Conservation (phyloP, 2,797 vertebrate species). For the Simalia tracyae region DNA sequence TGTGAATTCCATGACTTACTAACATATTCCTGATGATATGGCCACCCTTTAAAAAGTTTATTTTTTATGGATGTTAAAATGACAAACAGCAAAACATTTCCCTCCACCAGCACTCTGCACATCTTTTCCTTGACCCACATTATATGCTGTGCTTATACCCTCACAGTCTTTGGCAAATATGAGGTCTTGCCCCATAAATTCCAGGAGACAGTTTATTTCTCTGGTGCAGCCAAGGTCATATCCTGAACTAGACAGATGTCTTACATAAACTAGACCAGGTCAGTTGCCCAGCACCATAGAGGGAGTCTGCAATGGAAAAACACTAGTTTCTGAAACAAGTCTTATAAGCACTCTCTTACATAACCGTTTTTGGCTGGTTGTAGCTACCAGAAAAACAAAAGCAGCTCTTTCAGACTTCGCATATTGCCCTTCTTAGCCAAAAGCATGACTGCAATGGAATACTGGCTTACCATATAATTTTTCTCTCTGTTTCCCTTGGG, state of each 20-base stretch:
- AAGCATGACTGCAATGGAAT: not conserved
- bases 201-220: not conserved
- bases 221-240: not conserved
- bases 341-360: not conserved
- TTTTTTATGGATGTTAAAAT: not conserved
- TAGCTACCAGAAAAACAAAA: constrained; percentile 26
- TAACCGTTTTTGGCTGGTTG: constrained; percentile 6
- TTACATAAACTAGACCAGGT: not conserved
- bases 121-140: not conserved
- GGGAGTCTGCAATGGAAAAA: not conserved
- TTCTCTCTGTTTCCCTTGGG: constrained; percentile 90
- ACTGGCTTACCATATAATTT: constrained; percentile 88
- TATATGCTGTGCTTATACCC: not conserved
- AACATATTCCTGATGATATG: not conserved
- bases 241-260: not conserved
- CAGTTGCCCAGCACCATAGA: not conserved
- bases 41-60: not conserved
- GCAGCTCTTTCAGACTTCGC: constrained; percentile 3
- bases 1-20: not conserved
- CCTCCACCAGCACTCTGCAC: not conserved
- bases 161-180: not conserved
- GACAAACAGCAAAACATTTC: not conserved
- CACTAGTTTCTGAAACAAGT: not conserved
- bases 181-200: not conserved
- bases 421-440: not conserved